phyloP scores from a whole-genome alignment of 2,113 vertebrate species.

The Peromyscus maniculatus region DNA sequence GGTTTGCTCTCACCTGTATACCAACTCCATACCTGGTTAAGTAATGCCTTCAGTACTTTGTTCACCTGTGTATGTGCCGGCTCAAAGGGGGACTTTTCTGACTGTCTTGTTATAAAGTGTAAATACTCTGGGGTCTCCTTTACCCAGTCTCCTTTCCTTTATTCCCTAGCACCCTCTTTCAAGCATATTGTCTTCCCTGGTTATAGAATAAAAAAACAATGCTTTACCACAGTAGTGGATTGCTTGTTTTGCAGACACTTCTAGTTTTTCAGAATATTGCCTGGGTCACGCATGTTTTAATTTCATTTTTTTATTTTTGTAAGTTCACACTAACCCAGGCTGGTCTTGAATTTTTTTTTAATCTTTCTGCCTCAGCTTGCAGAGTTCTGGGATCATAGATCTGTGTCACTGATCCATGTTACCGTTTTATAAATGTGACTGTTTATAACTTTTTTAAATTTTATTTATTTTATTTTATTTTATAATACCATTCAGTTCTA shows the following conservation, averaged over 20 bases:
- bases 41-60: not conserved
- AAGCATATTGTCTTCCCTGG: not conserved
- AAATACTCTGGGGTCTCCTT: not conserved
- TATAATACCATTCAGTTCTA: too few relatives aligned
- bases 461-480: too few relatives aligned
- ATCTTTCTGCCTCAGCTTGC: not conserved
- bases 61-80: not conserved
- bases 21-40: fast-evolving
- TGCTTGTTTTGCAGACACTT: not conserved
- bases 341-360: not conserved
- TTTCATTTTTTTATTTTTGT: not conserved
- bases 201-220: not conserved
- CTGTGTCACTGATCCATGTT: not conserved
- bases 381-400: not conserved
- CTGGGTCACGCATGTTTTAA: not conserved
- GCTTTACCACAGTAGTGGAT: not conserved
- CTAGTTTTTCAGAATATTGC: not conserved
- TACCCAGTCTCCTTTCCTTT: not conserved
- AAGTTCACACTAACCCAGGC: not conserved
- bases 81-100: not conserved
- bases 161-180: not conserved
- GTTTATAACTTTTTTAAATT: too few relatives aligned
- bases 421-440: not conserved
- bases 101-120: not conserved
- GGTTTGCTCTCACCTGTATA: not conserved